Conservation (phyloP, 2,888 invertebrate species). For the Leucophenga montana region DNA sequence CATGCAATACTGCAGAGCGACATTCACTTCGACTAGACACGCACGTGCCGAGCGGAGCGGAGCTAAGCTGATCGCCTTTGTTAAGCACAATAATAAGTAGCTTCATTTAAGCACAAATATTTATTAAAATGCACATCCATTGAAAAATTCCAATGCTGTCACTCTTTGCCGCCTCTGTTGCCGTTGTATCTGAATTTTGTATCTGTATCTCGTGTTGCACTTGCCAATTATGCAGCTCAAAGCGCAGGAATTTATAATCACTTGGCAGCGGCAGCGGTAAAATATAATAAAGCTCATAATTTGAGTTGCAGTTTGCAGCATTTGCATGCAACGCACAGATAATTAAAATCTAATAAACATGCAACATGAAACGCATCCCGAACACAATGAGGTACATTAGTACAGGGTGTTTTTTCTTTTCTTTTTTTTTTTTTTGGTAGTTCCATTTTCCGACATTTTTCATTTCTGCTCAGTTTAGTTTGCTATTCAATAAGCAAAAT, state of each 20-base stretch:
- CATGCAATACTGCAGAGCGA: no score
- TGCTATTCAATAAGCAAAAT: no score
- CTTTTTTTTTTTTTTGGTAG: no score
- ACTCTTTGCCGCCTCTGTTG: no score
- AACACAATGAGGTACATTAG: neutral
- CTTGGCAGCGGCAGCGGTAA: neutral
- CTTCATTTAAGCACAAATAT: neutral
- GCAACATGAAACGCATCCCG: conserved; percentile 19
- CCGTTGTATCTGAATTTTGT: no score
- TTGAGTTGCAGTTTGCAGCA: conserved; percentile 21
- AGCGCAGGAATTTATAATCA: neutral
- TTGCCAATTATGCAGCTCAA: conserved; percentile 3
- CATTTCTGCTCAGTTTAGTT: no score
- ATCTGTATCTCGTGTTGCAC: neutral
- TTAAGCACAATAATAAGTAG: no score
- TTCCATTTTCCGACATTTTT: no score
- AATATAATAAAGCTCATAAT: neutral
- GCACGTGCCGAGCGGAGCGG: neutral
- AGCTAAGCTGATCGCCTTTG: no score
- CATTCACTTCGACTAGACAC: neutral
- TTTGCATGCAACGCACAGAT: conserved; percentile 41
- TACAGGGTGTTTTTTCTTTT: no score
- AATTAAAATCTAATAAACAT: conserved; percentile 48
- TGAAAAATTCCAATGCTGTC: no score
- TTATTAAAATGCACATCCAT: conserved; percentile 14